These are phyloP conservation scores for Lordiphosa mommai DNA, from an alignment of 1,140 invertebrate species.

Conservation along the genomic window DNA sequence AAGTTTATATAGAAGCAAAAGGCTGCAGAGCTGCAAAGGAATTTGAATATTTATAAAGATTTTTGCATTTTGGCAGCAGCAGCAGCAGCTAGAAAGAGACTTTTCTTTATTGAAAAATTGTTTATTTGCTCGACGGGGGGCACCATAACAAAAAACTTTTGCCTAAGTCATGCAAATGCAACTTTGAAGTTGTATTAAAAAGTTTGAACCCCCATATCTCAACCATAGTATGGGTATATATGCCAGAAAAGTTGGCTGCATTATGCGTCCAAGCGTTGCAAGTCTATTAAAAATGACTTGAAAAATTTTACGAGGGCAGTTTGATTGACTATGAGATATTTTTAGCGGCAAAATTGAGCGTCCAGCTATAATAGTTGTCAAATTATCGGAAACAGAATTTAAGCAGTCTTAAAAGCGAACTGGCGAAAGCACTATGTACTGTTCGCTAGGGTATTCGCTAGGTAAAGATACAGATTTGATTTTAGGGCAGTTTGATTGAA, in stretches of 20 bases:
- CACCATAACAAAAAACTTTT: slow-evolving; percentile 54
- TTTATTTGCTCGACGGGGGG: slow-evolving; percentile 57
- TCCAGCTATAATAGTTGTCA: no score
- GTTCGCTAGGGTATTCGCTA: no score
- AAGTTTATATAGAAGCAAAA: slow-evolving; percentile 40
- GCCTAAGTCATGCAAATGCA: slow-evolving; percentile 66
- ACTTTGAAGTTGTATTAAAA: slow-evolving; percentile 70
- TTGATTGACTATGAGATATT: neutral
- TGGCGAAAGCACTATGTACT: no score
- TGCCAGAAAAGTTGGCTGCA: slow-evolving; percentile 40
- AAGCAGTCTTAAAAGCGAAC: no score
- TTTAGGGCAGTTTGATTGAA: no score
- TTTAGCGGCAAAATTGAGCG: no score
- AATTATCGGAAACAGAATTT: no score
- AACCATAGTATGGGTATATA: slow-evolving; percentile 9
- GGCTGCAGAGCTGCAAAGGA: slow-evolving; percentile 16
- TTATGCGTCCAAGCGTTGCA: slow-evolving; percentile 54
- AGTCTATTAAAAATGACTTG: slow-evolving; percentile 67
- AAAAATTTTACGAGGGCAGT: slow-evolving; percentile 25
- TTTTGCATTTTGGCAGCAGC: slow-evolving; percentile 60
- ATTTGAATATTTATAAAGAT: slow-evolving; percentile 78
- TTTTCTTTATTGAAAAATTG: slow-evolving; percentile 71
- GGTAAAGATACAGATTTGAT: no score
- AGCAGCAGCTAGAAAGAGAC: slow-evolving; percentile 21
- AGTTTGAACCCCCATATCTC: slow-evolving; percentile 21